Evolutionary conservation across 2,888 invertebrate species (phyloP).

Genomic region (Augochlorella aurata): DNA sequence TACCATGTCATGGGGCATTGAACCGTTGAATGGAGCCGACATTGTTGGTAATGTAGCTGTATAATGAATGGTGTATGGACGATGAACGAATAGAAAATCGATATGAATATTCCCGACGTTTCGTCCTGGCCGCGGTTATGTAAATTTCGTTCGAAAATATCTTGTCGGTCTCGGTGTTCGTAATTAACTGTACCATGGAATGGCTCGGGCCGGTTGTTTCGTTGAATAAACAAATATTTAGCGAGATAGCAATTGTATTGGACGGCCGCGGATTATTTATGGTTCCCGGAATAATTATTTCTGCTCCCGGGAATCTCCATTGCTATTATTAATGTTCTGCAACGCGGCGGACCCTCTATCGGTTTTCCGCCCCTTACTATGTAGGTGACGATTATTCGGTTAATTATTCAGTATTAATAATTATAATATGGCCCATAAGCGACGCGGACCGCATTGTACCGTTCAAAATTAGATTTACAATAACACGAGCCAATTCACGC

Average conservation of each 20-base stretch:
- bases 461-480: slow-evolving; percentile 11
- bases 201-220: neutral
- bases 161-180: neutral
- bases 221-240: neutral
- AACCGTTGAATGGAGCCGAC: neutral
- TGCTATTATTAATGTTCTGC: slow-evolving; percentile 37
- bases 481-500: neutral
- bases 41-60: neutral
- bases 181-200: neutral
- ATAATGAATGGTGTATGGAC: neutral
- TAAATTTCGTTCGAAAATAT: neutral
- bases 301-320: slow-evolving; percentile 5
- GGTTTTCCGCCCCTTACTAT: slow-evolving; percentile 26
- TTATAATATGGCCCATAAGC: neutral
- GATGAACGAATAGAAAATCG: neutral
- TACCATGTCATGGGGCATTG: neutral
- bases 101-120: neutral
- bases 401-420: slow-evolving; percentile 19
- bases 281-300: slow-evolving; percentile 32
- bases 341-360: slow-evolving; percentile 24
- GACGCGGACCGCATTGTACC: neutral
- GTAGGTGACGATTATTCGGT: slow-evolving; percentile 34
- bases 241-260: neutral
- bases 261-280: slow-evolving; percentile 29
- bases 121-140: neutral